Conservation (phyloP, 1,140 invertebrate species). For the Apis mellifera region DNA sequence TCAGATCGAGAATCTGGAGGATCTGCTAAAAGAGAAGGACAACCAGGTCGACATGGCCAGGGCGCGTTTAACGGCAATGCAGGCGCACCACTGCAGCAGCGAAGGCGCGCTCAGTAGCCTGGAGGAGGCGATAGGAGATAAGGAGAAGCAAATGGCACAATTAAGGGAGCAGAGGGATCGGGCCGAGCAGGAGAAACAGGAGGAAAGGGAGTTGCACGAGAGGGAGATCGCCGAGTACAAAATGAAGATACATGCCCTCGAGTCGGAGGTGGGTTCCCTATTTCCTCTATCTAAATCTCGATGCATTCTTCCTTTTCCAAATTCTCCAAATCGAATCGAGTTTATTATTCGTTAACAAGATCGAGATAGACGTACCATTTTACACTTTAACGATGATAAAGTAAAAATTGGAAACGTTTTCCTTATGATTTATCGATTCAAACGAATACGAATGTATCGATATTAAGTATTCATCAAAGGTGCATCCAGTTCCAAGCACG, state of each 20-base stretch:
- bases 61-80: slow-evolving; percentile 93
- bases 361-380: too few species aligned
- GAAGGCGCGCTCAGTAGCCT: slow-evolving; percentile 95
- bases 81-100: slow-evolving; percentile 95
- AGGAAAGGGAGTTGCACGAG: slow-evolving; percentile 96
- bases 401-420: too few species aligned
- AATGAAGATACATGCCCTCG: slow-evolving; percentile 94
- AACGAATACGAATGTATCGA: too few species aligned
- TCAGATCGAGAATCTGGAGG: slow-evolving; percentile 98
- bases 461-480: background rate
- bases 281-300: background rate
- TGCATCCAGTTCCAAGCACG: too few species aligned
- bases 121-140: slow-evolving; percentile 97
- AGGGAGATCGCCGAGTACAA: slow-evolving; percentile 97
- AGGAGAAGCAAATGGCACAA: slow-evolving; percentile 97
- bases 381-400: too few species aligned
- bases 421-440: too few species aligned
- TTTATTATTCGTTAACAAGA: background rate
- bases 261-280: slow-evolving; percentile 86
- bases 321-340: background rate
- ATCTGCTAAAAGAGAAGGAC: slow-evolving; percentile 98
- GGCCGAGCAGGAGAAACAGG: slow-evolving; percentile 97
- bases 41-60: slow-evolving; percentile 98
- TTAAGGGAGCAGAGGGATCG: slow-evolving; percentile 95
- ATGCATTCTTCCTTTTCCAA: background rate